Base-by-base conservation (phyloP, 2,888 invertebrate species). In the Cacoxenus indagator region DNA sequence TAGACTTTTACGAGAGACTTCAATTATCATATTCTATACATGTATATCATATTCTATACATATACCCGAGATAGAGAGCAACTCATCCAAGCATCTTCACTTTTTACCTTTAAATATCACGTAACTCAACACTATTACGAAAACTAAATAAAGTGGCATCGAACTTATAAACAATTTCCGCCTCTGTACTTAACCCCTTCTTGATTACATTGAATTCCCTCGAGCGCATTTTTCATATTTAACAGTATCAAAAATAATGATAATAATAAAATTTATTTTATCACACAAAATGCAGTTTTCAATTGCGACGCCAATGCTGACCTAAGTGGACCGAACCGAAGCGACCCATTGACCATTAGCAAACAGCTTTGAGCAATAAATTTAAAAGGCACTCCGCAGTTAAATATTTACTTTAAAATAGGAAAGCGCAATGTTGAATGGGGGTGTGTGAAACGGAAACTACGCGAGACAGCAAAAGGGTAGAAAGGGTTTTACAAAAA, bases 361-460 rank as follows among this genome's bases (percentile, higher is more conserved):
- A 19, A 68, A 65, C 64, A 70, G 73, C 72, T 73, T 74, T 77
- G 76, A 76, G 79, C 77, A 83, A 85, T 85, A 85, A 85, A 85
- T 85, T 85, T 82, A 75, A 78, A 84, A 78, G 79, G 84, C 82
- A 83, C 85, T 85, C 85, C 83, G 74, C 85, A 84, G 85, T 81
- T 78, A 85, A 84, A 84, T 84, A 84, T 84, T 84, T 84, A 77
- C 84, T 79, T 77, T 75, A 81, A 82, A 83, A 81, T 81, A 76
- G 77, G 80, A 84, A 78, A 74, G 75, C 74, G 73, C 73, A 64
- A 26, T 4, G 14, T n/a, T n/a, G 5, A 4, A 55, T 14, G n/a
- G 17, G 55, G 27, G 14, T 11, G 26, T 0, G 4, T 6, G 26
- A 55, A 5, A 48, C 65, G 68, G 65, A 67, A 72, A 70, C 67